Evolutionary conservation across 2,888 invertebrate species (phyloP), one percentile per base, ranked within the genome.

Genomic region (Hirtodrosophila confusa): DNA sequence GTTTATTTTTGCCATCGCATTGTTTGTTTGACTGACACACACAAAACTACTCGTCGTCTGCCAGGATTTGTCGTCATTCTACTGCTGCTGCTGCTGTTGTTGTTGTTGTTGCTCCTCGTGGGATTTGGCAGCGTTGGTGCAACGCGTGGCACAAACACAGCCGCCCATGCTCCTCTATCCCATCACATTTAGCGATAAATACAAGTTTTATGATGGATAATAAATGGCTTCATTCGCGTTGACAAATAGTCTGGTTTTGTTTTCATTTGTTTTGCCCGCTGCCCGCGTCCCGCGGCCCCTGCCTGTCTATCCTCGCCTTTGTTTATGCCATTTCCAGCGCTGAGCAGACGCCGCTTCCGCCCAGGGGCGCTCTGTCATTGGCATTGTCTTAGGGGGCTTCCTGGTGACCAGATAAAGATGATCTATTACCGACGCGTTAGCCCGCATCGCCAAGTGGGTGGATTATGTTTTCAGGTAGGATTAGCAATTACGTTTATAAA

Each of bases 201-300:
- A 89, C 88, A 88, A 89, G 89, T 89, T 88, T 88, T 88, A 88
- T 88, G 88, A 88, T 89, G 88, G 88, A 89, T 88, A 88, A 88
- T 88, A 88, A 88, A 89, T 88, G 88, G 90, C 90, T 88, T 89
- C 88, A 89, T 88, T 88, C 90, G 70, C 88, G 90, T 88, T 88
- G 88, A 89, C 88, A 88, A 88, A 88, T 88, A 88, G 88, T 88
- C 89, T 86, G 80, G 84, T 85, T 79, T 73, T 75, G 76, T 75
- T 84, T 89, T 86, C 88, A 82, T 87, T 88, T 86, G 85, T 80
- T 78, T 71, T 80, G 47, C 40, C 56, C 53, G 31, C 33, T 49
- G 24, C n/a, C 39, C 31, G 3, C 24, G 27, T 1, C 17, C 1
- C 17, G n/a, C 17, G n/a, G 9, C 31, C 7, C 27, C 7, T 7